Percentiles rank a stretch among this genome's conserved stretches.
Evolutionary conservation across 2,797 vertebrate genomes (phyloP).

Genomic region (Aldrovandia affinis): DNA sequence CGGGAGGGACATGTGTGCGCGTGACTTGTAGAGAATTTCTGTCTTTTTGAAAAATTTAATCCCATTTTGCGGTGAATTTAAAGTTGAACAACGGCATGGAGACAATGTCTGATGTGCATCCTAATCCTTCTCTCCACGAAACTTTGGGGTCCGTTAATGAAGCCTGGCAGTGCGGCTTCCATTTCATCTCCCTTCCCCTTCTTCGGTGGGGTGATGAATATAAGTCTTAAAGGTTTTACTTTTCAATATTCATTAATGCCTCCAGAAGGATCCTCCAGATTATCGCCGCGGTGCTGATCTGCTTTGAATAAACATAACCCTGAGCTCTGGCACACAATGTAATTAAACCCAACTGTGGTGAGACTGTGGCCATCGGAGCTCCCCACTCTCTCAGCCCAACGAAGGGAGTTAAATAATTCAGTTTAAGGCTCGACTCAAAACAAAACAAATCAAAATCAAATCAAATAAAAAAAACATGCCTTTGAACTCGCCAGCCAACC

Average conservation of each 20-base stretch:
- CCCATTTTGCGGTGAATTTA: conserved; percentile 75
- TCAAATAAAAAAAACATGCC: background rate
- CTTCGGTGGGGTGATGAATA: conserved; percentile 32
- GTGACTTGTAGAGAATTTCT: conserved; percentile 66
- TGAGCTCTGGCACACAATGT: conserved; percentile 50
- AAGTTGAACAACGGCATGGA: conserved; percentile 76
- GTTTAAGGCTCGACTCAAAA: background rate
- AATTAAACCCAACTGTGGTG: conserved; percentile 44
- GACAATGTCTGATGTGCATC: conserved; percentile 70
- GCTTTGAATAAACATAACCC: conserved; percentile 53
- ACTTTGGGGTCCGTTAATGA: conserved; percentile 51
- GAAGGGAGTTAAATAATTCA: background rate
- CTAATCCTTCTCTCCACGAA: conserved; percentile 63
- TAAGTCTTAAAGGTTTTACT: conserved; percentile 33
- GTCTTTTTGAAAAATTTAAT: conserved; percentile 59
- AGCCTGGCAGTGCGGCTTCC: conserved; percentile 32
- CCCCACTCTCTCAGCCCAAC: background rate
- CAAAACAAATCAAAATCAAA: background rate
- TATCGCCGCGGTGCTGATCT: conserved; percentile 27
- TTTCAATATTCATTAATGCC: conserved; percentile 42
- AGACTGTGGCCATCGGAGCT: conserved; percentile 16
- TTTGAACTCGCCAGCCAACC: background rate
- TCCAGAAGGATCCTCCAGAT: conserved; percentile 36
- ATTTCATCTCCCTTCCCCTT: conserved; percentile 25
- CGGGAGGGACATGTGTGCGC: background rate